Percentiles rank a stretch among this genome's conserved stretches.
Conservation (phyloP, 2,797 vertebrate genomes). For the Macropodus opercularis region DNA sequence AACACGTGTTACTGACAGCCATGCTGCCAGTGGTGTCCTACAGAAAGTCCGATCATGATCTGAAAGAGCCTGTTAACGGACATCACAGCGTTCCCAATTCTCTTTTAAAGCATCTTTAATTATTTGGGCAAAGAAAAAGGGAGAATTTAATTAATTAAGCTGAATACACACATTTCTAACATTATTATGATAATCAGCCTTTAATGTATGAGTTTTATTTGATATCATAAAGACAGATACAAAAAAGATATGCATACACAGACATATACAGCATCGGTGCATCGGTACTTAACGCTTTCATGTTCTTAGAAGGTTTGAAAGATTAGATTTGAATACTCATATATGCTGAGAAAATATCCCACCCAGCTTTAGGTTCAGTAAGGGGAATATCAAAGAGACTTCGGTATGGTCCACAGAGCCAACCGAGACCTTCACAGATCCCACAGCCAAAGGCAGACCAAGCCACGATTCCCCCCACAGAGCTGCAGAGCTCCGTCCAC, state of each 20-base stretch:
- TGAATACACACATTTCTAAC: neutral
- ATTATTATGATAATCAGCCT: too few species aligned
- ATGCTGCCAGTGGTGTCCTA: neutral
- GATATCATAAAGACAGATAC: too few species aligned
- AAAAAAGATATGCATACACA: neutral
- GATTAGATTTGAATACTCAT: slow-evolving; percentile 23
- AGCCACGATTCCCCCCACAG: slow-evolving; percentile 23
- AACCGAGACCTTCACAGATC: slow-evolving; percentile 37
- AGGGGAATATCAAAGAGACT: slow-evolving; percentile 43
- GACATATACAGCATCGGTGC: too few species aligned
- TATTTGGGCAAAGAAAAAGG: neutral
- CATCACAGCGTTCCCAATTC: neutral
- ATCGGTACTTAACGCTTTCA: slow-evolving; percentile 4
- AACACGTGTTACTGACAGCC: neutral
- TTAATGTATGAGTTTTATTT: too few species aligned
- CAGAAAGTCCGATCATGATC: neutral
- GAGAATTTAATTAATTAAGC: neutral
- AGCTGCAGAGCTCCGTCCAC: slow-evolving; percentile 42
- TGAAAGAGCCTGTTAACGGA: neutral
- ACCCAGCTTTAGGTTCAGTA: slow-evolving; percentile 1
- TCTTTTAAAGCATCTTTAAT: neutral
- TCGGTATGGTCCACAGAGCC: slow-evolving; percentile 18
- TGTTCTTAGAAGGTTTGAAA: slow-evolving; percentile 25
- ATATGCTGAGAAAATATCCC: slow-evolving; percentile 8
- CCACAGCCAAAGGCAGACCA: slow-evolving; percentile 17